Base-by-base conservation (phyloP, 2,888 invertebrate species). In the Pomacea canaliculata region DNA sequence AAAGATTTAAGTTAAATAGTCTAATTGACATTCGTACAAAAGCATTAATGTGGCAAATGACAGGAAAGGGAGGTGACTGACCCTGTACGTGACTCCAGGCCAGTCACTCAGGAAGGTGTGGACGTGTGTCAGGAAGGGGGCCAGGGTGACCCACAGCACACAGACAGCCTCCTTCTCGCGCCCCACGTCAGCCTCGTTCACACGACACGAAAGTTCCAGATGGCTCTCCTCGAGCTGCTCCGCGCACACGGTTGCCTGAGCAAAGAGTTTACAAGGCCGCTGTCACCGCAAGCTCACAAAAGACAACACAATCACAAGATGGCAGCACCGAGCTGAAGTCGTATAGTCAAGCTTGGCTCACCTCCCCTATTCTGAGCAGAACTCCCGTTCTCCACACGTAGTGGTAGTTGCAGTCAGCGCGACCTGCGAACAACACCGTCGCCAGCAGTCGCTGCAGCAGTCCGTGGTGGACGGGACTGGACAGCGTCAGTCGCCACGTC, bases 181-280 rank as follows among this genome's bases (percentile, higher is more conserved):
- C n/a, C 80, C 82, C 2, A 73, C 76, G 63, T 83, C 85, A 73
- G 84, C 85, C 12, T 81, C 81, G 76, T 83, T 85, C 37, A 81
- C 82, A n/a, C 85, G 79, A 46, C 83, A 82, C 49, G 81, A 76
- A 37, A 85, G 66, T 27, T 83, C 80, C 37, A 82, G 37, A 2
- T 69, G 23, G 56, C 71, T 51, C 9, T 73, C 83, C 83, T 67
- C 80, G 86, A 88, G 84, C 84, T 73, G 85, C 85, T 80, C 88
- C 84, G 76, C 86, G 88, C 86, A 90, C 83, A 79, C 86, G 83
- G 87, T 88, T 83, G 76, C 88, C 91, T 82, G 87, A 85, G 51
- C 51, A 56, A 16, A 56, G 18, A 19, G 60, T 19, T 60, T 7
- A 60, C 18, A 5, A 37, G 37, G 37, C 5, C 37, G 37, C 37